These are phyloP conservation scores for Urocitellus parryii DNA, from an alignment of 2,113 vertebrate species.

Conservation along the genomic window DNA sequence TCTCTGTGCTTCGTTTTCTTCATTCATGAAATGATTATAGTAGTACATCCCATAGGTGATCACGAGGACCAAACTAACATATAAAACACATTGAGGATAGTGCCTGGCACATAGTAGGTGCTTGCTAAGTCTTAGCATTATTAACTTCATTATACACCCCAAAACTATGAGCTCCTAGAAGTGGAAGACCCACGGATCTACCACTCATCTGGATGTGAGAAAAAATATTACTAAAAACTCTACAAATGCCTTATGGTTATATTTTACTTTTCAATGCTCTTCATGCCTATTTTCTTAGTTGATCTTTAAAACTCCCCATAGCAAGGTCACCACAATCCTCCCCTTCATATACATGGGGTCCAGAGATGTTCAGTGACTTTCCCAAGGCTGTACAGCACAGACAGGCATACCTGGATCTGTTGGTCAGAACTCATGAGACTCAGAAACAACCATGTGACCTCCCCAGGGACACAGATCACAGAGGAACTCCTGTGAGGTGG, in stretches of 20 bases:
- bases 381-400: not conserved
- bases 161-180: not conserved
- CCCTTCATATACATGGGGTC: not conserved
- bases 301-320: not conserved
- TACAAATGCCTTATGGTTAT: not conserved
- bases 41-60: not conserved
- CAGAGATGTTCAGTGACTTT: not conserved
- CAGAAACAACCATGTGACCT: not conserved
- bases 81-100: not conserved
- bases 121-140: conserved; percentile 68
- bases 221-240: not conserved
- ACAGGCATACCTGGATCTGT: not conserved
- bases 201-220: not conserved
- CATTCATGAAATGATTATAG: not conserved
- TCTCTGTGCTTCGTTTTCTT: not conserved
- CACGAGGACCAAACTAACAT: not conserved
- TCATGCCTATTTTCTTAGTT: not conserved
- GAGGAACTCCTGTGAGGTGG: not conserved
- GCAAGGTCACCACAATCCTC: not conserved
- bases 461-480: not conserved
- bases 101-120: not conserved
- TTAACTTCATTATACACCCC: not conserved
- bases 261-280: not conserved
- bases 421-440: not conserved
- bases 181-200: not conserved